Evolutionary conservation across 2,113 vertebrate genomes (phyloP).

Genomic region (Pterocles burchelli): DNA sequence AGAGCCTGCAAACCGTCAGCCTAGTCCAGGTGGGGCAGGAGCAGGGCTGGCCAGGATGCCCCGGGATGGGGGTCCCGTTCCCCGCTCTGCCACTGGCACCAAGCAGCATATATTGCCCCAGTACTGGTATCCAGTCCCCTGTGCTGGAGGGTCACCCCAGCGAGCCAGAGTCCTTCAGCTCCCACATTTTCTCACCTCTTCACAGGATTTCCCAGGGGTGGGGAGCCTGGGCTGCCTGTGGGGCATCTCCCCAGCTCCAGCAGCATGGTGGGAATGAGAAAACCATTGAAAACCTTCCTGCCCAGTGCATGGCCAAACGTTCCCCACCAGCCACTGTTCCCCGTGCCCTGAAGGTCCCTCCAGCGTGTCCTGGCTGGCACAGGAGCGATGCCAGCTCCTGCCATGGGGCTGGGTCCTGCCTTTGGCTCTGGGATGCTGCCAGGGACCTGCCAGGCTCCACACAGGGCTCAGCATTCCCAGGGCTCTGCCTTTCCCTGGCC

Average conservation of each 20-base stretch:
- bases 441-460: neutral
- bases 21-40: slow-evolving; percentile 74
- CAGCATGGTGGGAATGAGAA: neutral
- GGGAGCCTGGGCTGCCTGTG: neutral
- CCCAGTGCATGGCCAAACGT: neutral
- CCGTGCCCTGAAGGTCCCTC: neutral
- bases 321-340: neutral
- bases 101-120: neutral
- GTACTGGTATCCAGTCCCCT: neutral
- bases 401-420: neutral
- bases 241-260: neutral
- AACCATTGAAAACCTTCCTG: neutral
- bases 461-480: neutral
- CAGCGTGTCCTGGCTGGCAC: neutral
- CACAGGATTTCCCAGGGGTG: neutral
- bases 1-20: slow-evolving; percentile 70
- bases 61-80: neutral
- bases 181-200: neutral
- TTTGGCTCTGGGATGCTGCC: neutral
- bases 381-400: neutral
- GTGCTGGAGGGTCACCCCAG: neutral
- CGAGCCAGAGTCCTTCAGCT: neutral
- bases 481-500: neutral
- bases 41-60: neutral
- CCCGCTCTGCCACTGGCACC: neutral